Conservation (phyloP, 2,113 vertebrate species). For the Coryphaenoides rupestris region DNA sequence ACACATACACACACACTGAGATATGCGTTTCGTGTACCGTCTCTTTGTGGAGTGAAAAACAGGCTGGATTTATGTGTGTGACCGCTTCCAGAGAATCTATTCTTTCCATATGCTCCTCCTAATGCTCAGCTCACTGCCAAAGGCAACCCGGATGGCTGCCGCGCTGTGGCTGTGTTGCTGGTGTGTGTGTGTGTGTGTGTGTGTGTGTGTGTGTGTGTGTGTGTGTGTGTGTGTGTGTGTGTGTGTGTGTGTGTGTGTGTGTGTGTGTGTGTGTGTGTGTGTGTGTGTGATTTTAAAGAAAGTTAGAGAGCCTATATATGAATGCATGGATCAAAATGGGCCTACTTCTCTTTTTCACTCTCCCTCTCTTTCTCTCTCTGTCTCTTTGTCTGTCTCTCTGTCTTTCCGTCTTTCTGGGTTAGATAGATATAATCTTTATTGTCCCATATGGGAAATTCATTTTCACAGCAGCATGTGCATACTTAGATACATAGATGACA, state of each 20-base stretch:
- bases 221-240: background rate
- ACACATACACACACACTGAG: constrained; percentile 18
- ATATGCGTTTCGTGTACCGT: background rate
- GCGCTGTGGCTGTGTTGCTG: constrained; percentile 17
- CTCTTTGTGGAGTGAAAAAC: constrained; percentile 39
- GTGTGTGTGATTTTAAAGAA: background rate
- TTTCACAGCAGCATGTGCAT: too few species aligned
- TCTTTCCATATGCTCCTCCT: constrained; percentile 63
- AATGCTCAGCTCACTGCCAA: constrained; percentile 34
- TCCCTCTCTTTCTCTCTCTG: background rate
- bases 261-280: too few species aligned
- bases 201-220: constrained; percentile 8
- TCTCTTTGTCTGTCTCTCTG: background rate
- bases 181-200: constrained; percentile 13
- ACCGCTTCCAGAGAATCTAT: constrained; percentile 57
- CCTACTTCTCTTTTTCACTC: too few species aligned
- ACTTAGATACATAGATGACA: too few species aligned
- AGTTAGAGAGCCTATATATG: background rate
- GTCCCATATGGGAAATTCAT: too few species aligned
- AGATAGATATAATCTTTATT: too few species aligned
- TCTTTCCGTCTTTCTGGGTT: background rate
- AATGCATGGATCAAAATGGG: too few species aligned
- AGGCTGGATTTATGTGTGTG: constrained; percentile 53
- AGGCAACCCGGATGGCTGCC: constrained; percentile 4
- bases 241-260: background rate